phyloP scores from a whole-genome alignment of 2,113 vertebrate species.

The Seriola dumerili region DNA sequence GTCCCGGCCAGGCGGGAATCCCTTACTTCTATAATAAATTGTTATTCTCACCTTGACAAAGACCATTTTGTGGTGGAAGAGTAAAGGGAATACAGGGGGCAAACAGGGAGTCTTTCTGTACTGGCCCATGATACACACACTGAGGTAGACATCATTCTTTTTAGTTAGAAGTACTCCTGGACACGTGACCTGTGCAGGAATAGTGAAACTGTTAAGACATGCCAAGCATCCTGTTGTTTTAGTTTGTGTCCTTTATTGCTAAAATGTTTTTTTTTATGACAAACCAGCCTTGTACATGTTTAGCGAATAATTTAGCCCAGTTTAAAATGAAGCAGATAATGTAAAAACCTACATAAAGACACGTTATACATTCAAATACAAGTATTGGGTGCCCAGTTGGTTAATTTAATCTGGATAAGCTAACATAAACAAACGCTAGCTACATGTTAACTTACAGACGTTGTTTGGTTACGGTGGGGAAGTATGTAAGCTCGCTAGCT shows the following conservation, averaged over 20 bases:
- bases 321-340: not conserved
- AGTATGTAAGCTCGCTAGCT: not conserved
- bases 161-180: conserved; percentile 88
- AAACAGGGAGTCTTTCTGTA: conserved; percentile 88
- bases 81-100: conserved; percentile 89
- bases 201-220: conserved; percentile 18
- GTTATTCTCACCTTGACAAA: conserved; percentile 91
- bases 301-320: not conserved
- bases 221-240: not conserved
- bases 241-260: not conserved
- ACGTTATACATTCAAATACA: too few species aligned
- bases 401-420: not conserved
- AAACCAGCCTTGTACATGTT: not conserved
- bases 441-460: not conserved
- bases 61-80: conserved; percentile 90
- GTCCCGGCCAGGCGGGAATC: not conserved
- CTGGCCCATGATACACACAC: conserved; percentile 92
- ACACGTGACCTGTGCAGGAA: conserved; percentile 89
- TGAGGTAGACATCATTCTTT: conserved; percentile 89
- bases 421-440: not conserved
- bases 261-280: not conserved
- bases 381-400: not conserved
- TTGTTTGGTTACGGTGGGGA: not conserved
- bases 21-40: not conserved
- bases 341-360: not conserved